A percentile compares a stretch with the other conserved stretches of the same genome.
These are phyloP conservation scores for Tridacna gigas DNA, from an alignment of 2,888 invertebrate species.

Conservation along the genomic window DNA sequence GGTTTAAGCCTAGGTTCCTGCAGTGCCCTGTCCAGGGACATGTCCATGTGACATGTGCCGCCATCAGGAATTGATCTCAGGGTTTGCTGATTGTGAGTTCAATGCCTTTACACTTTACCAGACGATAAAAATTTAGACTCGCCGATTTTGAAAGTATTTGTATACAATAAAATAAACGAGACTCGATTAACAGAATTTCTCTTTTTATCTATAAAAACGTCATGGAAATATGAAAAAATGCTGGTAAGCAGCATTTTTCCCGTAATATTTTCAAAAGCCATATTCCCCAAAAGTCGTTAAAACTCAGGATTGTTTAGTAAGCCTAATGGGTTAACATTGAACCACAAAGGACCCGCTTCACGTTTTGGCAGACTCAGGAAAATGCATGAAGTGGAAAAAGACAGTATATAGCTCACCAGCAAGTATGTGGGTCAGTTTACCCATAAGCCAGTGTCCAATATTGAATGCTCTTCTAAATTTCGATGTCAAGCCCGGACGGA, in stretches of 20 bases:
- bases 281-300: background rate
- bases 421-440: constrained; percentile 89
- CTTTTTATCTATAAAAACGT: no score
- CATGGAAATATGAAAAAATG: background rate
- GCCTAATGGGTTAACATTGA: background rate
- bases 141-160: no score
- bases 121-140: no score
- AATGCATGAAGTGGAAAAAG: background rate
- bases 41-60: no score
- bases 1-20: no score
- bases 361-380: background rate
- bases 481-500: constrained; percentile 94
- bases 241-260: background rate
- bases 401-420: constrained; percentile 65
- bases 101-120: no score
- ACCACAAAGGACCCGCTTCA: background rate
- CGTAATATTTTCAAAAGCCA: background rate
- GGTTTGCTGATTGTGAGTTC: no score
- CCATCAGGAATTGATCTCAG: no score
- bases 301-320: background rate
- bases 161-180: no score
- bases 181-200: no score
- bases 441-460: constrained; percentile 95
- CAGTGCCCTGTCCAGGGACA: no score
- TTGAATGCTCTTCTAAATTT: constrained; percentile 93